These are phyloP conservation scores for Muscina levida DNA, from an alignment of 2,888 invertebrate species.

Conservation along the genomic window DNA sequence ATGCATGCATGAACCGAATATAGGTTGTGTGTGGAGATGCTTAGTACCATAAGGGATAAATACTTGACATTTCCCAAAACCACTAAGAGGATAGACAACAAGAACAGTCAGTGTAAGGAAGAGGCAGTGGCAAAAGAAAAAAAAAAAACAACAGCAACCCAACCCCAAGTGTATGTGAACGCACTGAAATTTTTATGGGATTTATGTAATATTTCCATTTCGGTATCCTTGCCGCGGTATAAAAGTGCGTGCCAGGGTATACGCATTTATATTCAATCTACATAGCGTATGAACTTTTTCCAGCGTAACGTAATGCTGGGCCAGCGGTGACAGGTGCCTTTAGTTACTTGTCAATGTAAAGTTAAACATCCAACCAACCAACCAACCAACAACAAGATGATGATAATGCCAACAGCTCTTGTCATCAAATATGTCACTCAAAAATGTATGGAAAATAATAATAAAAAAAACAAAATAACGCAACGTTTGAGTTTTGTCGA, in stretches of 20 bases:
- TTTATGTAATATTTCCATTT: constrained; percentile 37
- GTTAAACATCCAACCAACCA: constrained; percentile 25
- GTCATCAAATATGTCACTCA: constrained; percentile 78
- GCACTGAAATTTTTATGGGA: constrained; percentile 46
- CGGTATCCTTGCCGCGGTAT: not conserved
- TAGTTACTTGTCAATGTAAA: constrained; percentile 61
- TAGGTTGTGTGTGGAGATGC: constrained; percentile 4
- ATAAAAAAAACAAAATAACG: constrained; percentile 21
- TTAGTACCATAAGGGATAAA: constrained; percentile 47
- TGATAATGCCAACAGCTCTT: constrained; percentile 67
- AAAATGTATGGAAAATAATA: constrained; percentile 73
- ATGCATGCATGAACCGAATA: not conserved
- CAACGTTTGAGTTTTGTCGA: not conserved
- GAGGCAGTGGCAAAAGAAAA: not conserved
- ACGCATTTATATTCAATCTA: constrained; percentile 47
- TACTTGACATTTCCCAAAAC: constrained; percentile 51
- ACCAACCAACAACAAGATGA: constrained; percentile 24
- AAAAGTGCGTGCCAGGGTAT: not conserved
- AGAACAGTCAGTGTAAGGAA: not conserved
- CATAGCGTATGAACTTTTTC: constrained; percentile 20
- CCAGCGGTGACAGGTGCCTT: constrained; percentile 60
- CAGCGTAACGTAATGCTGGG: not conserved
- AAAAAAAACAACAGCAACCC: not conserved
- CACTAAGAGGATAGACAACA: constrained; percentile 52
- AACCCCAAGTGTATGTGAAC: not conserved